Evolutionary conservation across 2,888 invertebrate species (phyloP), one percentile per base, ranked within the genome.

Genomic region (Erebia ligea): DNA sequence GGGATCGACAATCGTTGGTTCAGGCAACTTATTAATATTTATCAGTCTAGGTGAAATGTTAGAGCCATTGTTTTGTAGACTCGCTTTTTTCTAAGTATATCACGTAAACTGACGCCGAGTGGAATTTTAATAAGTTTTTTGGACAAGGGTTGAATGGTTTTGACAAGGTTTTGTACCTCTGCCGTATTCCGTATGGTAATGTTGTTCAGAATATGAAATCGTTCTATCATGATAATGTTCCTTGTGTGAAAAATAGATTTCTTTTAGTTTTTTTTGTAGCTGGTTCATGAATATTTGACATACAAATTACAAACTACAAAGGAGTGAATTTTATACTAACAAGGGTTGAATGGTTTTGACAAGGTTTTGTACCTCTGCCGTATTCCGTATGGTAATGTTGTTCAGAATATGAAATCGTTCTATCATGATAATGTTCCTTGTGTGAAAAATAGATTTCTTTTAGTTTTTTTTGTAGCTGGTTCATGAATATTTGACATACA

Each of bases 21-120:
- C 58, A 19, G 10, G 19, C 9, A 64, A 58, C 70, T 74, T 80
- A 83, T 88, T 81, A 85, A 88, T 87, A 88, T 90, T 87, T 88
- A 88, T 86, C 82, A 86, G 82, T 84, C 81, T 87, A 86, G 82
- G 85, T 82, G 88, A 89, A 87, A 88, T 88, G 77, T 79, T 78
- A 77, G 68, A 64, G 54, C 75, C 73, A 81, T 82, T 84, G 82
- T 84, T 62, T 79, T 79, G 75, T 76, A 74, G 69, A 62, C 74
- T 71, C 76, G 75, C 77, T 80, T 79, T 34, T 76, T 77, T 76
- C 76, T 78, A n/a, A n/a, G n/a, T n/a, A 75, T 75, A 73, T 73
- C 73, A 73, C 69, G 69, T 72, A 69, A 72, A 67, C 67, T 57
- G 45, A 66, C 54, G 57, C 62, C 48, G 59, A 25, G 66, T 67